Base-by-base conservation (phyloP, 2,797 vertebrate genomes). In the Clarias pachynema region DNA sequence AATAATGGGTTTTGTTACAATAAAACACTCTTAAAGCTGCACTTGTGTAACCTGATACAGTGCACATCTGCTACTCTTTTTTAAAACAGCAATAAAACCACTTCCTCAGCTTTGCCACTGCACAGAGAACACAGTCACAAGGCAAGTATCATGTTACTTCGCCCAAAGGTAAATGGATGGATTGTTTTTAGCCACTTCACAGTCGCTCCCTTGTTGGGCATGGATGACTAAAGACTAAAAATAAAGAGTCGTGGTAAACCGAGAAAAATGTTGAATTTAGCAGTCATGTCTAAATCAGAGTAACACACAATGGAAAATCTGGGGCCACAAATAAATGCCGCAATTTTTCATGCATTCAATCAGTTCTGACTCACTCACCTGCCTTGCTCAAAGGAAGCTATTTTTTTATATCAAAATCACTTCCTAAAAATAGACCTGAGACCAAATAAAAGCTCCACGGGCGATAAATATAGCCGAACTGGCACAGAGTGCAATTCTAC, bases 151-250 rank as follows among this genome's bases (percentile, higher is more conserved):
- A 69, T 57, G 84, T 88, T 89, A 66, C 86, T 59, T 66, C 44
- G n/a, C 12, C 75, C 65, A 84, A 65, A 86, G 62, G 59, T 75
- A 84, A 88, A 84, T 79, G 77, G 79, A 83, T 82, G 75, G 65
- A 60, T 87, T 86, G 87, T 84, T 85, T 57, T 87, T 77, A 49
- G 63, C 81, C 40, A 63, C 66, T 66, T 89, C 15, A 84, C 87
- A 88, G 77, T 87, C 31, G 1, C 29, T 60, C 79, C 74, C 53
- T 86, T 86, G 82, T 88, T 85, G 53, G 29, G n/a, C n/a, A n/a
- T n/a, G n/a, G n/a, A n/a, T n/a, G n/a, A n/a, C n/a, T n/a, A n/a
- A n/a, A 62, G 70, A 44, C 18, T n/a, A 24, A 85, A 62, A 26
- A 53, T 40, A 18, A 5, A 8, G 57, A 37, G 1, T 2, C 0